Evolutionary conservation across 2,113 vertebrate genomes (phyloP).

Genomic region (Lepus europaeus): DNA sequence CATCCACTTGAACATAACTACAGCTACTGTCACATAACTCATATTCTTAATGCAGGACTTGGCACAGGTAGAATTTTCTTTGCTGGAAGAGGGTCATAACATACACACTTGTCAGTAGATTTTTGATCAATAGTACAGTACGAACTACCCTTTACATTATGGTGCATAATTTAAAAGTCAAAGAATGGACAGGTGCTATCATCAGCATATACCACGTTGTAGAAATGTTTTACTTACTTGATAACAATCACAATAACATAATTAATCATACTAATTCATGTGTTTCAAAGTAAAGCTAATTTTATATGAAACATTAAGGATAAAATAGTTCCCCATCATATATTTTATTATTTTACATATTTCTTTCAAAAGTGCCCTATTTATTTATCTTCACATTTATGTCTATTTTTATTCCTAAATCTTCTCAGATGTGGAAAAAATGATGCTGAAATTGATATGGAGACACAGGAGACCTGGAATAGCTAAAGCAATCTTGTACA

Average conservation of each 20-base stretch:
- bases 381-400: background rate
- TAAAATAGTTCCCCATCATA: background rate
- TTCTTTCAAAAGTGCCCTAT: background rate
- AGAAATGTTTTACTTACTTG: background rate
- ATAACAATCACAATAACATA: background rate
- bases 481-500: no score
- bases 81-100: background rate
- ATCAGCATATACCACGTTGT: background rate
- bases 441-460: no score
- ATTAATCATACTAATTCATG: background rate
- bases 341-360: background rate
- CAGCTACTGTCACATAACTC: conserved; percentile 75
- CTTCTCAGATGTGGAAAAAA: no score
- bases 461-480: no score
- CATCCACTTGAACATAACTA: conserved; percentile 71
- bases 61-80: conserved; percentile 65
- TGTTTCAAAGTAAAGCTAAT: background rate
- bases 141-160: conserved; percentile 35
- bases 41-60: conserved; percentile 81
- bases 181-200: background rate
- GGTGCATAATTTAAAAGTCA: background rate
- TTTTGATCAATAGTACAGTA: conserved; percentile 69
- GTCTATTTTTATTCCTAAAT: background rate
- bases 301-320: background rate
- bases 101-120: conserved; percentile 43